Conservation (phyloP, 2,888 invertebrate species). For the Eustalomyia histrio region DNA sequence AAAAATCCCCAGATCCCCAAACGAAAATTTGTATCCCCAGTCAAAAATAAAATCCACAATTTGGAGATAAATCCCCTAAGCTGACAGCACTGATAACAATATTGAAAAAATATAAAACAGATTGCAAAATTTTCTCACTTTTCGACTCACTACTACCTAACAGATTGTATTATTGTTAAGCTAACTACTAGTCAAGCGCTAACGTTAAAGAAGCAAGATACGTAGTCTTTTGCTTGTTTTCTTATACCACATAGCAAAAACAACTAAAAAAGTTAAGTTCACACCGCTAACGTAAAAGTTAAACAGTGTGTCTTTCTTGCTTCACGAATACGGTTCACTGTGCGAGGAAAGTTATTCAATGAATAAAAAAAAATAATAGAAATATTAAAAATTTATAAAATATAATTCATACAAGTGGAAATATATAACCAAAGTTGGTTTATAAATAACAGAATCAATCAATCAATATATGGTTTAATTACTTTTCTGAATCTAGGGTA, state of each 20-base stretch:
- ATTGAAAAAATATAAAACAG: conserved; percentile 33
- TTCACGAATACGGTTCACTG: conserved; percentile 74
- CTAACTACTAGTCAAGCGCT: conserved; percentile 46
- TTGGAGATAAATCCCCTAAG: too few species aligned
- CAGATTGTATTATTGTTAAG: conserved; percentile 53
- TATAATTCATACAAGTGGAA: conserved; percentile 66
- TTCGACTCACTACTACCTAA: conserved; percentile 53
- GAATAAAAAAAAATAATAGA: conserved; percentile 23
- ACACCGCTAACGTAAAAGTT: conserved; percentile 71
- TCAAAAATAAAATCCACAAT: too few species aligned
- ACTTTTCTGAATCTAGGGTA: conserved; percentile 53
- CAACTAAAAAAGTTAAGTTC: conserved; percentile 72
- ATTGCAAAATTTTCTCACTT: conserved; percentile 57
- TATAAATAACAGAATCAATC: conserved; percentile 33
- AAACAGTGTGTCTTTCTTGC: conserved; percentile 76
- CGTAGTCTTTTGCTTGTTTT: conserved; percentile 29
- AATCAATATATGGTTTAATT: conserved; percentile 59
- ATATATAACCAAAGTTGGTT: conserved; percentile 66
- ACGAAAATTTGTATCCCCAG: too few species aligned
- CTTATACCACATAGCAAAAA: conserved; percentile 27
- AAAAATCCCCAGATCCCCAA: too few species aligned
- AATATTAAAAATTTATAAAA: conserved; percentile 67
- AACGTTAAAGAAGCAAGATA: conserved; percentile 54
- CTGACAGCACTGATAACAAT: too few species aligned
- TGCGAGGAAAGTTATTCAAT: conserved; percentile 36